Conservation (phyloP, 2,797 vertebrate species). For the Florisuga fusca region DNA sequence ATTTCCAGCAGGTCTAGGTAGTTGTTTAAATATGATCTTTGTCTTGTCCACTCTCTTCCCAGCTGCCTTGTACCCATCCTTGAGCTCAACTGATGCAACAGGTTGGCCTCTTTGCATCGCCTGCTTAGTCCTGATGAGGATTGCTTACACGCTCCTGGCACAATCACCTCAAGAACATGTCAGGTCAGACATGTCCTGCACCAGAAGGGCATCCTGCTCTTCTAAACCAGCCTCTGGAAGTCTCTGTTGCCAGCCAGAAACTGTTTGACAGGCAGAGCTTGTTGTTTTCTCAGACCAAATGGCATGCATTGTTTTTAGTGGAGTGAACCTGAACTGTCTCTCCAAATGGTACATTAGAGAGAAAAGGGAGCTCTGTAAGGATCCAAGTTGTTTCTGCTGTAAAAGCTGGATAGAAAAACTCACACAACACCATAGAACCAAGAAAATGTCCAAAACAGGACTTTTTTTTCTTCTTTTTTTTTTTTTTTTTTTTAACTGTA, state of each 20-base stretch:
- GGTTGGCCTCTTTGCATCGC: neutral
- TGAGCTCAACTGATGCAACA: neutral
- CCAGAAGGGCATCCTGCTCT: neutral
- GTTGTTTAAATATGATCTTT: neutral
- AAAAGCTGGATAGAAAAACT: neutral
- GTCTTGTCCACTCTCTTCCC: neutral
- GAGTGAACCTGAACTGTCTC: neutral
- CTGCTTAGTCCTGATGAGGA: neutral
- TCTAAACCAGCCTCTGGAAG: neutral
- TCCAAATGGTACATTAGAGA: neutral
- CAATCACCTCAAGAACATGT: neutral
- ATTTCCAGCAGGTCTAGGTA: neutral
- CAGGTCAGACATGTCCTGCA: neutral
- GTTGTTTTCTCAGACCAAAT: neutral
- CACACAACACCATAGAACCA: neutral
- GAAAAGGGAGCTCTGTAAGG: neutral
- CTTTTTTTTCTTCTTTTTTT: neutral
- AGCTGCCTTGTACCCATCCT: neutral
- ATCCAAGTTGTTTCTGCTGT: neutral
- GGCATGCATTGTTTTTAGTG: neutral
- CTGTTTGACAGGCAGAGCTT: neutral
- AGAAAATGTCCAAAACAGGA: neutral
- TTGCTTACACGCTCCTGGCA: neutral
- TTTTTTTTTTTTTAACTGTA: neutral
- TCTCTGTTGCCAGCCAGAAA: neutral